A percentile compares a stretch with the other conserved stretches of the same genome.
phyloP scores from a whole-genome alignment of 2,113 vertebrate genomes.

The Bucco capensis region DNA sequence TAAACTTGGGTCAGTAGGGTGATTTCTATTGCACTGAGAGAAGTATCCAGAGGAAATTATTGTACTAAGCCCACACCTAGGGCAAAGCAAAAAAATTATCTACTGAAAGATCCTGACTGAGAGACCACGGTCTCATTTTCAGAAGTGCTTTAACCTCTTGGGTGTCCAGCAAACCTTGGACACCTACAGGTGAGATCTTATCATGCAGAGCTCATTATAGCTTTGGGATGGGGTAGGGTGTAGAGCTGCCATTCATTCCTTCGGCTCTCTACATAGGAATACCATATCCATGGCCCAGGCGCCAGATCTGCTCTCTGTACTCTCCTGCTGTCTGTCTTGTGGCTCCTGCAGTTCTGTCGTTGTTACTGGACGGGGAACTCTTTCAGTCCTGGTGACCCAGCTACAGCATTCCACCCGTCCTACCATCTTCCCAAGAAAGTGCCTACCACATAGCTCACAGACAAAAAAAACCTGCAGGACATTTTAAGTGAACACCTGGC shows the following conservation, averaged over 20 bases:
- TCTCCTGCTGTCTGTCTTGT: background rate
- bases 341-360: background rate
- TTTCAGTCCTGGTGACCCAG: background rate
- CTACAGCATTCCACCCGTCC: background rate
- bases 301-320: background rate
- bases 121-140: background rate
- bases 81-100: background rate
- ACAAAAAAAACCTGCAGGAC: background rate
- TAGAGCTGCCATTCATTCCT: background rate
- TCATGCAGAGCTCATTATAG: background rate
- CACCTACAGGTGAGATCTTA: background rate
- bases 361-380: background rate
- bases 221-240: background rate
- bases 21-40: background rate
- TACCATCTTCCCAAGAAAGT: background rate
- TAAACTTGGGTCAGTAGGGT: background rate
- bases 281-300: background rate
- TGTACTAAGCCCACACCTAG: background rate
- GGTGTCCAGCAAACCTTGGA: background rate
- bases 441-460: background rate
- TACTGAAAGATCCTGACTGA: background rate
- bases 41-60: background rate
- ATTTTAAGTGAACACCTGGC: background rate
- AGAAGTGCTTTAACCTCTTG: background rate
- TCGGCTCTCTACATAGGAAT: background rate